Base-by-base conservation (phyloP, 2,888 invertebrate genomes). In the Plebejus argus region DNA sequence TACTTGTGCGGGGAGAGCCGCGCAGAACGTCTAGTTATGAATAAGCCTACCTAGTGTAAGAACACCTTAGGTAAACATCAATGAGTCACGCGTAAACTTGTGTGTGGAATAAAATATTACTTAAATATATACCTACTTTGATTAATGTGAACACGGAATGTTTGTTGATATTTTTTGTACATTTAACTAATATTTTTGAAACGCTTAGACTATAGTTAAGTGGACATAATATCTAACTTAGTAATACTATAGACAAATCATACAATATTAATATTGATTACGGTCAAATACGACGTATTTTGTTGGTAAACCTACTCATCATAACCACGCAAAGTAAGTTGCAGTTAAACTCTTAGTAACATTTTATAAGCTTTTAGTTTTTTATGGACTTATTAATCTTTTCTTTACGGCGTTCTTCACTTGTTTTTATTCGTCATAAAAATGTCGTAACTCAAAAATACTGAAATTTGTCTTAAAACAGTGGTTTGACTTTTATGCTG, bases 401-500 rank as follows among this genome's bases (percentile, higher is more conserved):
- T 39, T 72, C 72, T 72, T 72, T 23, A 72, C 39, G 45, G 72
- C 39, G 10, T 72, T 72, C 72, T 33, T 66, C 28, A 66, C 20
- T 72, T 45, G 72, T 20, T 72, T 72, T 72, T 20, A 39, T 71
- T 71, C 39, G 20, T 45, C 10, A 35, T 72, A 45, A 72, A 72
- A 72, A 20, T 12, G 45, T 10, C 72, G 72, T 72, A 45, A 72
- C 45, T 20, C 20, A 39, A 71, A 71, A 45, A 71, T 39, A 72
- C 45, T 45, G 45, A 72, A 66, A 66, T 66, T 66, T 33, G 39
- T 72, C 39, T 72, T 72, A 72, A 72, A 72, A 45, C 45, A 72
- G 72, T 6, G 20, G 45, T 39, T 28, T 72, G 72, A 72, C 72
- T 72, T 72, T 72, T 45, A n/a, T 72, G 20, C 5, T 61, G 4